Base-by-base conservation (phyloP, 2,888 invertebrate genomes). In the Pediacus dermestoides region DNA sequence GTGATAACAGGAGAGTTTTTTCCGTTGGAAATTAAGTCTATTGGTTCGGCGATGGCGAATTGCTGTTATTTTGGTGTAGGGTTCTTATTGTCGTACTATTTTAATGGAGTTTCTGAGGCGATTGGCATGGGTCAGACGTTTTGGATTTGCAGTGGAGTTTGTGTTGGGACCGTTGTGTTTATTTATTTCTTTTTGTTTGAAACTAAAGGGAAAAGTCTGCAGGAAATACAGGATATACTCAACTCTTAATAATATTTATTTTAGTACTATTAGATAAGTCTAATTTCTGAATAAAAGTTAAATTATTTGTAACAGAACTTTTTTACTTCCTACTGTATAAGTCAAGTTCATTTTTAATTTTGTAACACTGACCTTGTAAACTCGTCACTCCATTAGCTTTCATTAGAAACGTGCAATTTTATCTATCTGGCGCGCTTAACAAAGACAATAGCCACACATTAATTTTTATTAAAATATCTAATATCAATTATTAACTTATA, bases 1-100 rank as follows among this genome's bases (percentile, higher is more conserved):
- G 81, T 85, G 3, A 79, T 88, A 21, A 78, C 86, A 75, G 81
- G 84, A 1, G 88, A 88, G 63, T 76, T 88, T 67, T 81, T 90
- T 64, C 80, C 89, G 18, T 70, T 81, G 0, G 81, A 85, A 49
- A 82, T 86, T 2, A 85, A 85, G 64, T 78, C 82, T 18, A 18
- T 18, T 18, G 85, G 0, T 72, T 88, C 8, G 4, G 8, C 8
- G 8, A 85, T 85, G 0, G 84, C 90, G 0, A 81, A 84, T 8
- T 74, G 82, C 37, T 89, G 87, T 55, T 89, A 89, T 88, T 53
- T 72, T 0, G n/a, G n/a, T n/a, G 18, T 18, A 18, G 18, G 18
- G 18, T 18, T 18, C 18, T 18, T 18, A 6, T 8, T 18, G 4
- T 6, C 18, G 8, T 18, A 6, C 8, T 18, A 18, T 18, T 18